These are phyloP conservation scores for Drosophila kurseongensis DNA, from an alignment of 1,140 invertebrate species.

Conservation along the genomic window DNA sequence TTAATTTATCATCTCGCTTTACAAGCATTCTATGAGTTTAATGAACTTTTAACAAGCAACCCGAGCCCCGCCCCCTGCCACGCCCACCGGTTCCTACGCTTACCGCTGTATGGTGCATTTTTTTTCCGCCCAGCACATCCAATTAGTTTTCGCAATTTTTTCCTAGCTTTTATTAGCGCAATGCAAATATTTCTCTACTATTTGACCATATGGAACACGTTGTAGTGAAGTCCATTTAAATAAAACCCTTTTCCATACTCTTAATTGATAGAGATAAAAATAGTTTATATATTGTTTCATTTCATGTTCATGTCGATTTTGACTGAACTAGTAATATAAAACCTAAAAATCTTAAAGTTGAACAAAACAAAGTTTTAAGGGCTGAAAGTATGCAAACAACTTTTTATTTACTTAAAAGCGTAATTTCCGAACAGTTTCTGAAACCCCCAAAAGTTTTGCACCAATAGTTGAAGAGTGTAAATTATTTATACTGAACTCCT, in stretches of 20 bases:
- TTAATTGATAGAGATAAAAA: slow-evolving; percentile 5
- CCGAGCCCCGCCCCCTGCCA: slow-evolving; percentile 41
- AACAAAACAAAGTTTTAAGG: no score
- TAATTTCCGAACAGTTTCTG: no score
- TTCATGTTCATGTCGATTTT: background rate
- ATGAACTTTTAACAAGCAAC: slow-evolving; percentile 81
- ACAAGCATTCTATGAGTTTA: slow-evolving; percentile 81
- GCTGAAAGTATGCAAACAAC: background rate
- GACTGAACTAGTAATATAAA: background rate
- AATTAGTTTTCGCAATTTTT: slow-evolving; percentile 76
- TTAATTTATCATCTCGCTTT: slow-evolving; percentile 83
- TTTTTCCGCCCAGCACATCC: slow-evolving; percentile 58
- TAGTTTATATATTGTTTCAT: background rate
- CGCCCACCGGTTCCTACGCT: slow-evolving; percentile 12
- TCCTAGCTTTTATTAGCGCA: slow-evolving; percentile 74
- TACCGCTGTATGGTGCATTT: slow-evolving; percentile 41
- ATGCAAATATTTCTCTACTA: slow-evolving; percentile 69
- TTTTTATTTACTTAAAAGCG: background rate
- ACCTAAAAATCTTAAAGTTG: no score
- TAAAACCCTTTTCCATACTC: slow-evolving; percentile 20
- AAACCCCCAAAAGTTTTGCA: no score
- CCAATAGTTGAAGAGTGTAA: no score
- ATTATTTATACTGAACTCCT: no score
- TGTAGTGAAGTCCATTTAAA: slow-evolving; percentile 36
- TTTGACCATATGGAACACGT: slow-evolving; percentile 46